phyloP scores from a whole-genome alignment of 2,113 vertebrate genomes.

The Balaeniceps rex region DNA sequence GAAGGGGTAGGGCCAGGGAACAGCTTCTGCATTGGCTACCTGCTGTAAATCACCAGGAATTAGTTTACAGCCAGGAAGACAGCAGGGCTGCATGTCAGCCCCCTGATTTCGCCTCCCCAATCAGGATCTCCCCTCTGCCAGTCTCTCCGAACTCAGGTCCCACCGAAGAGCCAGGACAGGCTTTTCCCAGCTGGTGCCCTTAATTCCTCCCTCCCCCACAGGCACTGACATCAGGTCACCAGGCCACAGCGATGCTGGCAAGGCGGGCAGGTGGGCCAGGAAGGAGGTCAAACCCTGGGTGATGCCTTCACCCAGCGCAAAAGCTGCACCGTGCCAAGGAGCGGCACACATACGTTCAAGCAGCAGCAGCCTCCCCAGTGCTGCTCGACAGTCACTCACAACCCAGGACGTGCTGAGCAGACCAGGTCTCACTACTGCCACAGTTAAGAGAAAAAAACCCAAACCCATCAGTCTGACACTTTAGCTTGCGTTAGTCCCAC shows the following conservation, averaged over 20 bases:
- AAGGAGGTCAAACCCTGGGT: not conserved
- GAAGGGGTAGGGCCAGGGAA: not conserved
- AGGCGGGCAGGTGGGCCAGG: not conserved
- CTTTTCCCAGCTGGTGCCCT: not conserved
- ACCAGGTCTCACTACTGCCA: not conserved
- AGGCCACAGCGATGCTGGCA: not conserved
- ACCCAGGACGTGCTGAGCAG: not conserved
- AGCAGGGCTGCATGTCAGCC: not conserved
- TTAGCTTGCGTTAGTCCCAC: not conserved
- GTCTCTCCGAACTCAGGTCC: fast-evolving
- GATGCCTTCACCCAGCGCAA: not conserved
- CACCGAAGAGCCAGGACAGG: not conserved
- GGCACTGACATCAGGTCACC: not conserved
- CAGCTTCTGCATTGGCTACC: not conserved
- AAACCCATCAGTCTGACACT: not conserved
- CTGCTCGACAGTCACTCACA: fast-evolving
- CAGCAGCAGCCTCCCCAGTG: not conserved
- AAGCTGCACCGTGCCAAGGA: not conserved
- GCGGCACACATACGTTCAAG: fast-evolving
- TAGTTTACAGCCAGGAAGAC: not conserved
- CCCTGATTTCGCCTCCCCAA: not conserved
- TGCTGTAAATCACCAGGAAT: not conserved
- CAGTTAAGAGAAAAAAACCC: not conserved
- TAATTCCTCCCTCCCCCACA: not conserved
- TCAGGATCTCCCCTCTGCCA: not conserved